Conservation (phyloP, 2,113 vertebrate species). For the Lota lota region DNA sequence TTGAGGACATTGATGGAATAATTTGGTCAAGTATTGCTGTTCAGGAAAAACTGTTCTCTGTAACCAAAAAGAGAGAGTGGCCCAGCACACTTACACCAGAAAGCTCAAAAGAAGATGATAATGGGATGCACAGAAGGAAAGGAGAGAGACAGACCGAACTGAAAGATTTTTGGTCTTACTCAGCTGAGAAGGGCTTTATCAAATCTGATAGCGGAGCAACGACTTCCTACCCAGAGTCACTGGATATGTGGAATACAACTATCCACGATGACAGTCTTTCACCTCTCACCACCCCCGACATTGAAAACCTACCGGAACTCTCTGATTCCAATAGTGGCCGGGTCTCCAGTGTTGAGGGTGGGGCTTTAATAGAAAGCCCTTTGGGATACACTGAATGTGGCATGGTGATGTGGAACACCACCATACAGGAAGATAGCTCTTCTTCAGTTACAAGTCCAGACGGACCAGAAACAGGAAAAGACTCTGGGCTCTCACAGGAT, state of each 20-base stretch:
- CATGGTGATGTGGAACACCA: slow-evolving; percentile 77
- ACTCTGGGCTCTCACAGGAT: slow-evolving; percentile 57
- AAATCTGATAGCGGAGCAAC: slow-evolving; percentile 62
- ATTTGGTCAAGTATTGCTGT: slow-evolving; percentile 15
- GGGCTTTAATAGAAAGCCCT: slow-evolving; percentile 55
- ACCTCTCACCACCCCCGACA: slow-evolving; percentile 67
- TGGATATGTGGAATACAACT: slow-evolving; percentile 70
- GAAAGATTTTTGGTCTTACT: slow-evolving; percentile 64
- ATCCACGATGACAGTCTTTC: slow-evolving; percentile 65
- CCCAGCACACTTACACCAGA: slow-evolving; percentile 59
- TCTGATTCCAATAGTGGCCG: slow-evolving; percentile 47
- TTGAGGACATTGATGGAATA: slow-evolving; percentile 48
- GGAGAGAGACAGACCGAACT: slow-evolving; percentile 37
- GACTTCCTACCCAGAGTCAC: slow-evolving; percentile 59
- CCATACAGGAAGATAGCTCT: slow-evolving; percentile 74
- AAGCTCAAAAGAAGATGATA: slow-evolving; percentile 69
- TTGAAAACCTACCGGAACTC: slow-evolving; percentile 52
- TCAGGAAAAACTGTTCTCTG: slow-evolving; percentile 24
- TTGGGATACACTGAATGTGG: slow-evolving; percentile 40
- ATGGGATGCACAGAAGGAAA: slow-evolving; percentile 39
- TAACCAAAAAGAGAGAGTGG: slow-evolving; percentile 36
- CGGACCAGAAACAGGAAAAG: slow-evolving; percentile 57
- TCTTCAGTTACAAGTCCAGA: slow-evolving; percentile 80
- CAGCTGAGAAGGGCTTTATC: slow-evolving; percentile 62
- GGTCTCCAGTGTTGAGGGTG: slow-evolving; percentile 19